A percentile compares a stretch with the other conserved stretches of the same genome.
Evolutionary conservation across 2,797 vertebrate species (phyloP).

Genomic region (Sciurus vulgaris): DNA sequence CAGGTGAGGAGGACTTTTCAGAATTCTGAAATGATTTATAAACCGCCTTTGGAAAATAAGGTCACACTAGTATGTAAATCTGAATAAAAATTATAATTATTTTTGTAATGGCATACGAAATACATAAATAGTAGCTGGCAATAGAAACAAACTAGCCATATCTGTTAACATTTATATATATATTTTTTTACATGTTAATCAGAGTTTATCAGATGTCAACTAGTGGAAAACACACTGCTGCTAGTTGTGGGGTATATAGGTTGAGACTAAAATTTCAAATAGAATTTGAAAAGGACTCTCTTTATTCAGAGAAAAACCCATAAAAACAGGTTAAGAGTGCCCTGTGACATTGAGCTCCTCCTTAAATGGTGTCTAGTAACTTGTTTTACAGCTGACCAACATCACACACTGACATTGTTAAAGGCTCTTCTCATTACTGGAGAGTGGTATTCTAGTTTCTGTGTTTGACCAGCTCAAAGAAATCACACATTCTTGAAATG

Average conservation of each 20-base stretch:
- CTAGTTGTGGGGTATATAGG: neutral
- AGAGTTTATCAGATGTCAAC: neutral
- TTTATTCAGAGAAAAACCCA: neutral
- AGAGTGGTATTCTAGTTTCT: neutral
- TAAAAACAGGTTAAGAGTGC: neutral
- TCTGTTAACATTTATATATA: neutral
- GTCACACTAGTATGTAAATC: neutral
- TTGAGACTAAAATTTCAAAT: slow-evolving; percentile 36
- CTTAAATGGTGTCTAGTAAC: neutral
- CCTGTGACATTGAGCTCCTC: neutral
- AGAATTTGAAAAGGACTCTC: slow-evolving; percentile 29
- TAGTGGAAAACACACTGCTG: neutral
- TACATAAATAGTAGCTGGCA: neutral
- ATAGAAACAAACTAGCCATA: neutral
- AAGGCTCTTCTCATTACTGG: neutral
- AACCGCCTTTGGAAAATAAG: slow-evolving; percentile 10
- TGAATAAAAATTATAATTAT: neutral
- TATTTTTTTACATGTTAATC: neutral
- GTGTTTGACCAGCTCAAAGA: neutral
- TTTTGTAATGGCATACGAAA: neutral
- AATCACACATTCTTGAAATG: neutral
- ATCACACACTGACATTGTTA: neutral
- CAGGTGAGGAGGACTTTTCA: neutral
- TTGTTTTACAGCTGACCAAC: neutral
- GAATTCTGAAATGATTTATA: slow-evolving; percentile 28